Percentiles rank a stretch among this genome's conserved stretches.
Conservation (phyloP, 1,140 invertebrate species). For the Wasmannia auropunctata region DNA sequence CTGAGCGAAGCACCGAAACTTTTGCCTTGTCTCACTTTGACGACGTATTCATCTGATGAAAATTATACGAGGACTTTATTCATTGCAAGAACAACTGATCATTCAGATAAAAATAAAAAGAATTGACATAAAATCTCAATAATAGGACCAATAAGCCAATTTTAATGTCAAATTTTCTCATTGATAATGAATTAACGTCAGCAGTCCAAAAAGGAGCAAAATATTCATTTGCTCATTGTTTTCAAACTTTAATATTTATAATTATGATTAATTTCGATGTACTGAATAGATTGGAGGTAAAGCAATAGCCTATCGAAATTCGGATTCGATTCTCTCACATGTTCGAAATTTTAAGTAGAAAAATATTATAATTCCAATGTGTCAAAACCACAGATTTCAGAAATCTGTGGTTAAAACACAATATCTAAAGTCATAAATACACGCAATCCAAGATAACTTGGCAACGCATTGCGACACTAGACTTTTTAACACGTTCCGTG, state of each 20-base stretch:
- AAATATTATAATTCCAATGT: background rate
- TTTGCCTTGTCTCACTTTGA: slow-evolving; percentile 87
- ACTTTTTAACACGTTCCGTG: no score
- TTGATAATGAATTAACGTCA: no score
- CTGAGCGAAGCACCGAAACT: slow-evolving; percentile 87
- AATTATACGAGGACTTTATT: slow-evolving; percentile 1
- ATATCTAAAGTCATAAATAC: background rate
- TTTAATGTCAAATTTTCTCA: background rate
- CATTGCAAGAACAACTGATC: background rate
- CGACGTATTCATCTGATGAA: slow-evolving; percentile 88
- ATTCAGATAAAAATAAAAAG: slow-evolving; percentile 8
- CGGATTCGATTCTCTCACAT: background rate
- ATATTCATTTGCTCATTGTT: background rate
- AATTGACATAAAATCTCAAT: background rate
- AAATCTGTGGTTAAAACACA: no score
- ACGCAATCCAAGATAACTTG: background rate
- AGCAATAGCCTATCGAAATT: background rate
- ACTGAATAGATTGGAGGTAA: background rate
- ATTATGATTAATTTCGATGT: background rate
- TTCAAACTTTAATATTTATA: background rate
- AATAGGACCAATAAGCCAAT: background rate
- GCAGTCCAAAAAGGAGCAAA: background rate
- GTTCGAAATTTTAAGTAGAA: background rate
- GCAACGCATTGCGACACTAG: background rate
- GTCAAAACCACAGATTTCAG: no score